These are phyloP conservation scores for Avahi laniger DNA, from an alignment of 2,797 vertebrate species.

Conservation along the genomic window DNA sequence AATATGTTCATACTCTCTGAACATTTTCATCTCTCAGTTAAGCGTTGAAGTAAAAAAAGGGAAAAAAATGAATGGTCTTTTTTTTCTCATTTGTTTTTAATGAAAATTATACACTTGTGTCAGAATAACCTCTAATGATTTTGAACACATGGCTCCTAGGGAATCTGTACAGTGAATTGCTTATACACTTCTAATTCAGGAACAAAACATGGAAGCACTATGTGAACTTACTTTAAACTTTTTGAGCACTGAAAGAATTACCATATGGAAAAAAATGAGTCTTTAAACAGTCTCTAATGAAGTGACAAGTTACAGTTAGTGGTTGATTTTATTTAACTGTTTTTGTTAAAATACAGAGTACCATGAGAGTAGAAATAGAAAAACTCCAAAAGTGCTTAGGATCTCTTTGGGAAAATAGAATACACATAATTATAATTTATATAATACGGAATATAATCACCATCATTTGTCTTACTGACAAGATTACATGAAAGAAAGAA, in stretches of 20 bases:
- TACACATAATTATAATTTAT: constrained; percentile 9
- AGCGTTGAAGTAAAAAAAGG: constrained; percentile 28
- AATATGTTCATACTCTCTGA: neutral
- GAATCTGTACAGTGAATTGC: constrained; percentile 5
- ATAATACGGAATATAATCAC: constrained; percentile 42
- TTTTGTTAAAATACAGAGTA: constrained; percentile 37
- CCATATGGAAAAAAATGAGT: neutral
- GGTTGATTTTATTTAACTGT: constrained; percentile 38
- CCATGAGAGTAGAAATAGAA: constrained; percentile 23
- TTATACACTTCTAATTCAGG: constrained; percentile 35
- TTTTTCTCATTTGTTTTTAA: constrained; percentile 43
- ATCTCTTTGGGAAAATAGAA: constrained; percentile 41
- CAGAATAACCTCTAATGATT: neutral
- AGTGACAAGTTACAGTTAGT: neutral
- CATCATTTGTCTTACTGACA: constrained; percentile 37
- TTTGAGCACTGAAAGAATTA: constrained; percentile 32
- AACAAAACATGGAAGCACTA: constrained; percentile 35
- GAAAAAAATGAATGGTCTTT: neutral
- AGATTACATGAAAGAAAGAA: constrained; percentile 56
- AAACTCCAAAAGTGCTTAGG: neutral
- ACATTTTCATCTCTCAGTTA: constrained; percentile 48
- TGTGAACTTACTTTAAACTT: constrained; percentile 61
- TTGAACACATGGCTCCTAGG: constrained; percentile 10
- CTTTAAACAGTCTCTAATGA: constrained; percentile 38
- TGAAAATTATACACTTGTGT: constrained; percentile 28